These are phyloP conservation scores for Quadroppia sp. DNA, from an alignment of 2,888 invertebrate species.

Conservation along the genomic window DNA sequence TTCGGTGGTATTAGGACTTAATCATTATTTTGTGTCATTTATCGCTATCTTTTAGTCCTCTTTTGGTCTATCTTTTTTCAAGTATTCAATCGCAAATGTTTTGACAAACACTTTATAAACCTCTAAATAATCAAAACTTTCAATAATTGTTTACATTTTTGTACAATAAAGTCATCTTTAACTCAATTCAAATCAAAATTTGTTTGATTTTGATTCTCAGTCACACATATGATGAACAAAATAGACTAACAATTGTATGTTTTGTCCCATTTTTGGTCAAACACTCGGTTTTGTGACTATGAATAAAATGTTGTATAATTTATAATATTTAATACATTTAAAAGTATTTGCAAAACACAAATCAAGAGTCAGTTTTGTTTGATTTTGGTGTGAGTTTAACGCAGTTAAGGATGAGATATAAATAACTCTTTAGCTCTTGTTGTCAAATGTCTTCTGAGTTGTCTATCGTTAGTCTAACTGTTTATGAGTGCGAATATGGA, in stretches of 20 bases:
- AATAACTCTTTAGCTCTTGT: not conserved
- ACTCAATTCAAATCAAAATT: not conserved
- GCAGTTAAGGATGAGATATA: not conserved
- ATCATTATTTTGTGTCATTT: not conserved
- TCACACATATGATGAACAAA: not conserved
- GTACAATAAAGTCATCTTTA: not conserved
- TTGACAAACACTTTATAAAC: too few relatives aligned
- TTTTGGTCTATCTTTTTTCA: not conserved
- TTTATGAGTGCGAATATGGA: slow-evolving; percentile 28
- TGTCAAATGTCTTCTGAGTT: slow-evolving; percentile 4
- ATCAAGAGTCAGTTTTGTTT: not conserved
- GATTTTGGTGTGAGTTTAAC: not conserved
- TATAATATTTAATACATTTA: not conserved
- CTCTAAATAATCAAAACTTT: not conserved
- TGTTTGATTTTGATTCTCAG: slow-evolving; percentile 4
- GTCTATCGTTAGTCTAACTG: not conserved
- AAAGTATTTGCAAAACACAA: not conserved
- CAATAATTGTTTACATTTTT: not conserved
- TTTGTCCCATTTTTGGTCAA: slow-evolving; percentile 24
- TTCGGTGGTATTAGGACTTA: not conserved
- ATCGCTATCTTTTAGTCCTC: not conserved
- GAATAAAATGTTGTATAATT: slow-evolving; percentile 11
- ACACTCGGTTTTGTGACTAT: slow-evolving; percentile 1
- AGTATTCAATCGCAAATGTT: not conserved
- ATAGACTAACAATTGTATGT: not conserved